Evolutionary conservation across 2,797 vertebrate genomes (phyloP), one percentile per base, ranked within the genome.

Genomic region (Myripristis murdjan): DNA sequence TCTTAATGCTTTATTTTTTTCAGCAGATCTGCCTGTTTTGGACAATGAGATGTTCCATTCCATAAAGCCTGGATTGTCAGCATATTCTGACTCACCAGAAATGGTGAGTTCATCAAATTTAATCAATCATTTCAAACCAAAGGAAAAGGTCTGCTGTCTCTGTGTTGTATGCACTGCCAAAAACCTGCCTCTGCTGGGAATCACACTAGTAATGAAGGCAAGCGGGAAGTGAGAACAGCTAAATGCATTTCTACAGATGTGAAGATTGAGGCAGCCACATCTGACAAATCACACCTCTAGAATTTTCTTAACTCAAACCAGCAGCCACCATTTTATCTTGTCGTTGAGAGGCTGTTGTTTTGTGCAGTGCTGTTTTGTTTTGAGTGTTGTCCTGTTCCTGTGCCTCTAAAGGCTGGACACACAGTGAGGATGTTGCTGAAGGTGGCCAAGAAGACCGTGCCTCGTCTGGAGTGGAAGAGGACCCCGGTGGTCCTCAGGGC

Each of bases 11-110:
- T 24, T 0, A 90, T 64, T 90, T 6, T 92, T 84, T 71, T 94
- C 26, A 97, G 93, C 79, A 46, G 82, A 89, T 20, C 91, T 96
- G 83, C 96, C 96, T 22, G 75, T 96, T 84, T 66, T 99, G 87
- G 95, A 97, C 93, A 97, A 97, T 69, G 98, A 99, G 91, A 94
- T 97, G 86, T 99, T 99, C 91, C 95, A 97, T 37, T 98, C 96
- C 54, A 89, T 97, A 83, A 98, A 98, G 79, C 97, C 98, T 2
- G 98, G 98, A 80, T 93, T 99, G 85, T 99, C 98, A 39, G 96
- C 97, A 1, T 98, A 97, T 77, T 96, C 93, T 68, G 95, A 97
- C 93, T 89, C 92, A 41, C 97, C 98, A 58, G 93, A 96, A 90
- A 94, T 93, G 92, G 98, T 99, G 87, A 94, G 94, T 91, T 75